Base-by-base conservation (phyloP, 2,797 vertebrate species). In the Bovichtus diacanthus region DNA sequence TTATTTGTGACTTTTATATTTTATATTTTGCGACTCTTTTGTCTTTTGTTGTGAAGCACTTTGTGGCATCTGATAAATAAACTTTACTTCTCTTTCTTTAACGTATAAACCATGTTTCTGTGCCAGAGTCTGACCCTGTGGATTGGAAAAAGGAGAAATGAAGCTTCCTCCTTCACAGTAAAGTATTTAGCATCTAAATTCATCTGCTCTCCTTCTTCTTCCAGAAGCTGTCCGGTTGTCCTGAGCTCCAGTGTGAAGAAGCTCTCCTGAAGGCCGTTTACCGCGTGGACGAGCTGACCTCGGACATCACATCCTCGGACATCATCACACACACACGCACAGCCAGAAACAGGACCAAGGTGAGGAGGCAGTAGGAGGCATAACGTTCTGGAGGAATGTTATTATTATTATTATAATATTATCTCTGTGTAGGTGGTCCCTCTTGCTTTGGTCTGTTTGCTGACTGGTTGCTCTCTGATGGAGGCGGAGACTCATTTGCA, bases 211-310 rank as follows among this genome's bases (percentile, higher is more conserved):
- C 3, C 6, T 50, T 21, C n/a, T 41, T 2, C 9, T 23, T 76
- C 2, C 51, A 91, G 96, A 82, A 51, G 25, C 87, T 96, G 58
- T 95, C 93, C 0, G 88, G 90, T 23, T 67, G 81, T 15, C 70
- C 90, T 2, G 77, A 88, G 73, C 29, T 60, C 2, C 51, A 56
- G 1, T 95, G 96, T 77, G 89, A 95, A 16, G 81, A 92, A 21
- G 91, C 86, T 3, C 91, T 96, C 5, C 87, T 96, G 61, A 94
- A 91, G 85, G 82, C 80, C 1, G 78, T 96, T 51, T 94, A 95
- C 63, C 60, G 73, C 18, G 76, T 88, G 9, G 94, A 96, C 43
- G 29, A 86, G 15, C 72, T 95, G 64, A 91, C 76, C 0, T 73
- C 64, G 5, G 92, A 92, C 53, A 84, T 94, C 1, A 71, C 21